Evolutionary conservation across 2,113 vertebrate genomes (phyloP), one percentile per base, ranked within the genome.

Genomic region (Copsychus sechellarum): DNA sequence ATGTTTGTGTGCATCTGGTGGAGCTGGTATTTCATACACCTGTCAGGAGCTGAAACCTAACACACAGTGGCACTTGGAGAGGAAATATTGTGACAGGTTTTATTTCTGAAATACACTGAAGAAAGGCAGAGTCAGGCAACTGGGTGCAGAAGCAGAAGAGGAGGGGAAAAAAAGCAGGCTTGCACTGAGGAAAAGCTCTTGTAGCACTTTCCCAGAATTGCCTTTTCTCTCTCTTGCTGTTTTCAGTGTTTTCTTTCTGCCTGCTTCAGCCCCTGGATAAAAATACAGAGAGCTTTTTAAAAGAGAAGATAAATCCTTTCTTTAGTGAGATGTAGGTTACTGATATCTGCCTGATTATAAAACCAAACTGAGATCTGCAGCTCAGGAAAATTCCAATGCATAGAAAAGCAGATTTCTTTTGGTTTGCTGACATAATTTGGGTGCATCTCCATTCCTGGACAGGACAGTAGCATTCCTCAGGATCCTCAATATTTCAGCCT

Each of bases 301-400:
- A 95, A 65, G 58, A 85, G 74, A 70, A 79, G 57, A 93, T 73
- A 92, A 95, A 93, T 86, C 79, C 74, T 70, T 93, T 77, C 60
- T 86, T 77, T 86, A 93, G 67, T 64, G 85, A 91, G 74, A 90
- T 91, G 79, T 85, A 88, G 82, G 88, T 93, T 91, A 95, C 47
- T 78, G 90, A 96, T 96, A 88, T 43, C 40, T 89, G 74, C 33
- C 79, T 93, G 53, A 76, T 85, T 95, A 82, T 92, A 78, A 97
- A 94, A 94, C 26, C 64, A 69, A 80, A 28, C 33, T 0, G 3
- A 81, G 38, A 43, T 70, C 15, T 77, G 33, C 43, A 81, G 60
- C 74, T 91, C 38, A 51, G 94, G 71, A 96, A 92, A 93, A 88
- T 77, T 95, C 64, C 81, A 82, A 28, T 26, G 28, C 26, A 70